phyloP scores from a whole-genome alignment of 2,888 invertebrate species.

The Phaedon cochleariae region DNA sequence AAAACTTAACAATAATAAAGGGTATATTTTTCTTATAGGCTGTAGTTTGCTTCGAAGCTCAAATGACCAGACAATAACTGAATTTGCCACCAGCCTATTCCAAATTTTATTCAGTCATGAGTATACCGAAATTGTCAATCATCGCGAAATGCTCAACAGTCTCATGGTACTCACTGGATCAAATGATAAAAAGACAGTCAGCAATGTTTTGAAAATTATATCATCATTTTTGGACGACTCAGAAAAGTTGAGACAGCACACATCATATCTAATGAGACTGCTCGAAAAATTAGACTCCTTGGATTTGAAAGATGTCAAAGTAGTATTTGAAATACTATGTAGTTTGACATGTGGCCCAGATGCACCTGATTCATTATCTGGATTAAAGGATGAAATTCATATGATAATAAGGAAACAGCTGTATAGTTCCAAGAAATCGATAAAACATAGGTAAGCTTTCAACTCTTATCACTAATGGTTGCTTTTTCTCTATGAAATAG shows the following conservation, averaged over 20 bases:
- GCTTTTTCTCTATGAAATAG: too few species aligned
- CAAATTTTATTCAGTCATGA: constrained; percentile 62
- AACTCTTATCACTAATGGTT: neutral
- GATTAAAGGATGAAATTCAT: constrained; percentile 80
- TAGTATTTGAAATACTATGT: constrained; percentile 81
- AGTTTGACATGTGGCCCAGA: constrained; percentile 71
- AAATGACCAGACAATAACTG: constrained; percentile 64
- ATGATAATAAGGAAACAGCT: constrained; percentile 88
- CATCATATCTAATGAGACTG: constrained; percentile 70
- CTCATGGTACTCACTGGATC: constrained; percentile 52
- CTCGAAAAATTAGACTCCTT: constrained; percentile 81
- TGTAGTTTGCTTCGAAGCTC: constrained; percentile 65
- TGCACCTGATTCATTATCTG: constrained; percentile 60
- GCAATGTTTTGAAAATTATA: constrained; percentile 49
- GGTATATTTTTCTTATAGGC: too few species aligned
- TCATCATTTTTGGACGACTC: constrained; percentile 55
- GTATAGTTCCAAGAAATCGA: constrained; percentile 68
- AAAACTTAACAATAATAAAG: too few species aligned
- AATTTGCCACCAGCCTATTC: constrained; percentile 70
- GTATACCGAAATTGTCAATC: constrained; percentile 48
- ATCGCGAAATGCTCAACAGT: constrained; percentile 54
- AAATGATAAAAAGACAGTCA: constrained; percentile 49
- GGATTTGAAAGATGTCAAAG: constrained; percentile 75
- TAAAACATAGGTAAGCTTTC: constrained; percentile 65
- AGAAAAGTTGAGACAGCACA: constrained; percentile 67